phyloP scores from a whole-genome alignment of 2,113 vertebrate species.

The Lophochroa leadbeateri region DNA sequence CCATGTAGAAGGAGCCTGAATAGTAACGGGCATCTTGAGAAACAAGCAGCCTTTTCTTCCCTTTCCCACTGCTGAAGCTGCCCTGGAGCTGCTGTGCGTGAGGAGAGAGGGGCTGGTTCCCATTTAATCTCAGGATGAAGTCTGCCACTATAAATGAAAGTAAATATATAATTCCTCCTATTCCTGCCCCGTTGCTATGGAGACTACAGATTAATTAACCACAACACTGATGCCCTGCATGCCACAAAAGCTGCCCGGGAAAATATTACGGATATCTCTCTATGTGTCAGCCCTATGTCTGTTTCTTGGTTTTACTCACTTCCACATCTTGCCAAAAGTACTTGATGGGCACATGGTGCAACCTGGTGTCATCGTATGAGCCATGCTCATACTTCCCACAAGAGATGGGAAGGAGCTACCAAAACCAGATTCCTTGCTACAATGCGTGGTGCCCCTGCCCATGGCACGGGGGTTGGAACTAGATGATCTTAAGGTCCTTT shows the following conservation, averaged over 20 bases:
- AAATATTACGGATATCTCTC: neutral
- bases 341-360: neutral
- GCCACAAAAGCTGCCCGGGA: neutral
- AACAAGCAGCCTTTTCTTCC: slow-evolving; percentile 61
- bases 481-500: neutral
- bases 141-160: slow-evolving; percentile 54
- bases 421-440: neutral
- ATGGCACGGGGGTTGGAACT: neutral
- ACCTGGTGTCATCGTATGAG: neutral
- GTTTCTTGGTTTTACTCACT: neutral
- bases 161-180: slow-evolving; percentile 60
- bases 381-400: neutral
- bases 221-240: neutral
- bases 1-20: slow-evolving; percentile 41
- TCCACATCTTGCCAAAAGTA: slow-evolving; percentile 31
- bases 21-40: slow-evolving; percentile 44
- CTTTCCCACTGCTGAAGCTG: neutral
- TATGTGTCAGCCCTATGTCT: neutral
- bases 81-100: slow-evolving; percentile 29
- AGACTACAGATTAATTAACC: slow-evolving; percentile 46
- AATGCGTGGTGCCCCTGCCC: neutral
- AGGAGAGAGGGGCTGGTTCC: neutral
- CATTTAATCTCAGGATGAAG: slow-evolving; percentile 51
- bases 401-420: neutral
- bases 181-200: slow-evolving; percentile 32